phyloP scores from a whole-genome alignment of 2,888 invertebrate species.

The Dione juno region DNA sequence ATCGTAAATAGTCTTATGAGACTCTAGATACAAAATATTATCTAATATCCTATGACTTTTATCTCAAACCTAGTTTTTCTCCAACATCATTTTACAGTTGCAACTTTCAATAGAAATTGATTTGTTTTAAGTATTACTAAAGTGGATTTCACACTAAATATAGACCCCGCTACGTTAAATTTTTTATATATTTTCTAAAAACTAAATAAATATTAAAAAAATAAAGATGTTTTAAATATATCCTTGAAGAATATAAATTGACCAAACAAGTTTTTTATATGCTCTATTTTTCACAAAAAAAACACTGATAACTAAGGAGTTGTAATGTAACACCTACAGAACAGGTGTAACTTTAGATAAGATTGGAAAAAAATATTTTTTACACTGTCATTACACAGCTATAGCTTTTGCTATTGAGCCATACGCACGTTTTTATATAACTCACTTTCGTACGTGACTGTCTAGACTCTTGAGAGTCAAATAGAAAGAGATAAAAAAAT shows the following conservation, averaged over 20 bases:
- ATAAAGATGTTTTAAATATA: no score
- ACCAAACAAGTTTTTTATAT: no score
- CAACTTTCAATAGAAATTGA: neutral
- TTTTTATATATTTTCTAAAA: no score
- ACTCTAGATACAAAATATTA: neutral
- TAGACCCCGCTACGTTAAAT: no score
- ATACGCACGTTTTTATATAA: constrained; percentile 7
- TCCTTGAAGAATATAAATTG: no score
- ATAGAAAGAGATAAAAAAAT: neutral
- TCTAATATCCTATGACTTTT: no score
- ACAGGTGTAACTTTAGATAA: neutral
- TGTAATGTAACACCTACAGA: neutral
- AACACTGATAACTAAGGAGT: no score
- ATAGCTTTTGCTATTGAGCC: constrained; percentile 3
- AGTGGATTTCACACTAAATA: no score
- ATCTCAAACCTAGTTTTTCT: neutral
- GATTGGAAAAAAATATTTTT: neutral
- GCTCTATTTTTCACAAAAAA: no score
- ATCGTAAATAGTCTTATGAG: neutral
- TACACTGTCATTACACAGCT: constrained; percentile 1
- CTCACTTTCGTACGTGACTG: constrained; percentile 6
- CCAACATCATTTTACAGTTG: neutral
- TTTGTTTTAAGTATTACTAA: no score
- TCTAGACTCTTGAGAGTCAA: neutral
- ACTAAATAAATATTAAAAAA: no score